A percentile compares a stretch with the other conserved stretches of the same genome.
These are phyloP conservation scores for Amphiprion clarkii DNA, from an alignment of 2,797 vertebrate genomes.

Conservation along the genomic window DNA sequence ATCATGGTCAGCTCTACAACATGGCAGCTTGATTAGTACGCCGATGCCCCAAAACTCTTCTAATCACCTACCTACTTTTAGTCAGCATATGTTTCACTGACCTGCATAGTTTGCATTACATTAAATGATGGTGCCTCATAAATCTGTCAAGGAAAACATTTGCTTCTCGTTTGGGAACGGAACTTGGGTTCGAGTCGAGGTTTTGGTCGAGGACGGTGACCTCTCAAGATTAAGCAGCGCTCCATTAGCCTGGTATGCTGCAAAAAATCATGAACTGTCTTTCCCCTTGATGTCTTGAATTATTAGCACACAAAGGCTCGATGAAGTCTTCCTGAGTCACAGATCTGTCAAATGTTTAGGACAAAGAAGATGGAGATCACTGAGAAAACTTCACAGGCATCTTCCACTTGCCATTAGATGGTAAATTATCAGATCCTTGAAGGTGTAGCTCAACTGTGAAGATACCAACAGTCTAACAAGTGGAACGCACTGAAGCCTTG, in stretches of 20 bases:
- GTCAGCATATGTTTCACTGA: conserved; percentile 38
- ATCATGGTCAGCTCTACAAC: conserved; percentile 19
- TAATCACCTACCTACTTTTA: conserved; percentile 33
- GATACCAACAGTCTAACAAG: too few relatives aligned
- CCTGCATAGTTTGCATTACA: conserved; percentile 44
- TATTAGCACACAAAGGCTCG: conserved; percentile 56
- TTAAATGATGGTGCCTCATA: conserved; percentile 43
- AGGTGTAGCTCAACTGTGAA: too few relatives aligned
- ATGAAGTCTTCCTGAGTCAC: conserved; percentile 19
- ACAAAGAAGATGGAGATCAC: conserved; percentile 26
- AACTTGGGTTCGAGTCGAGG: conserved; percentile 35
- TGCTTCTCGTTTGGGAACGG: conserved; percentile 63
- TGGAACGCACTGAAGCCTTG: too few relatives aligned
- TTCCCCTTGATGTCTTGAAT: conserved; percentile 52
- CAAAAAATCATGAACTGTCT: conserved; percentile 32
- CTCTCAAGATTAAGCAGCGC: conserved; percentile 24
- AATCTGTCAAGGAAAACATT: conserved; percentile 68
- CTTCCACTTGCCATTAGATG: not conserved
- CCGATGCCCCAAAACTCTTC: conserved; percentile 26
- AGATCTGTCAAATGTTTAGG: conserved; percentile 34
- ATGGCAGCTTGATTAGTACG: conserved; percentile 43
- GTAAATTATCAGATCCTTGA: too few relatives aligned
- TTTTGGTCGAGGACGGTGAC: conserved; percentile 25
- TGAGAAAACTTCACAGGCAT: conserved; percentile 33
- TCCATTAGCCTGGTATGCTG: conserved; percentile 42